phyloP scores from a whole-genome alignment of 2,888 invertebrate species.

The Hoplodrina blanda region DNA sequence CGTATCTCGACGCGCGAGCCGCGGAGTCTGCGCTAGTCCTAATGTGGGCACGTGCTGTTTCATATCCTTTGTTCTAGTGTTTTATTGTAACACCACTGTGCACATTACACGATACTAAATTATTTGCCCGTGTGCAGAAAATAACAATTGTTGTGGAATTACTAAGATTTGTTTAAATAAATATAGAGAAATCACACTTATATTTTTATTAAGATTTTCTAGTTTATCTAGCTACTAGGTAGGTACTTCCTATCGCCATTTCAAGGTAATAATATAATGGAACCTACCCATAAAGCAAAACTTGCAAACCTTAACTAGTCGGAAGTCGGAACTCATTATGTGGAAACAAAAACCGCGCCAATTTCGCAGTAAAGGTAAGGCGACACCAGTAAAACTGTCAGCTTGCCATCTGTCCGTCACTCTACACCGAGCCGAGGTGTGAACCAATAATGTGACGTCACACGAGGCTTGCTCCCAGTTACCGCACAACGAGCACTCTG shows the following conservation, averaged over 20 bases:
- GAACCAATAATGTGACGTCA: conserved; percentile 63
- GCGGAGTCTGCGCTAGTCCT: conserved; percentile 31
- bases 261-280: no score
- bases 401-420: conserved; percentile 53
- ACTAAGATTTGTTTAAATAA: no score
- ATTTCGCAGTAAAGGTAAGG: conserved; percentile 44
- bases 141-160: background rate
- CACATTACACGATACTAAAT: conserved; percentile 9
- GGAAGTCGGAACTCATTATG: conserved; percentile 36
- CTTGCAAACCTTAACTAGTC: conserved; percentile 4
- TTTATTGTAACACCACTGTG: conserved; percentile 40
- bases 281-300: background rate
- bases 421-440: conserved; percentile 61
- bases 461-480: conserved; percentile 22
- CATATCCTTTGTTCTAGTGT: conserved; percentile 35
- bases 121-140: background rate
- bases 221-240: no score
- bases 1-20: conserved; percentile 16
- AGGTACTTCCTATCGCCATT: no score
- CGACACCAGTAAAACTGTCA: conserved; percentile 32
- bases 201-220: background rate
- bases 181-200: background rate
- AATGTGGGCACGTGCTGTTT: conserved; percentile 37
- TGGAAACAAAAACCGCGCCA: conserved; percentile 43
- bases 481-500: conserved; percentile 6